Percentiles rank a stretch among this genome's conserved stretches.
phyloP scores from a whole-genome alignment of 2,797 vertebrate genomes.

The Discoglossus pictus region DNA sequence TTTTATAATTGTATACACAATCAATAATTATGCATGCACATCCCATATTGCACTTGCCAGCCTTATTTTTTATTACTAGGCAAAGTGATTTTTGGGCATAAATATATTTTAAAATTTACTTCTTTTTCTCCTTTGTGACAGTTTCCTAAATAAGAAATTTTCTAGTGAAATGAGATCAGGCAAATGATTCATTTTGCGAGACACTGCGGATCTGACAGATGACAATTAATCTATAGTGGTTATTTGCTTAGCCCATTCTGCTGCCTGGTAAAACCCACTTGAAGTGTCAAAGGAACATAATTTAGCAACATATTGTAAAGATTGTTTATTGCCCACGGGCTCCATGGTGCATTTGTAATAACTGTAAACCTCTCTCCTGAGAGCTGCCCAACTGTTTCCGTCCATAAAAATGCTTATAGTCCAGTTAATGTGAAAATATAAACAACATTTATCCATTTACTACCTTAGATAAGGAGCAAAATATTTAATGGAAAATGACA shows the following conservation, averaged over 20 bases:
- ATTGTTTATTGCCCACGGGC: conserved; percentile 23
- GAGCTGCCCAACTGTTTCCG: conserved; percentile 42
- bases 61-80: conserved; percentile 18
- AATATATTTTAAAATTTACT: conserved; percentile 38
- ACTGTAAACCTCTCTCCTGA: conserved; percentile 41
- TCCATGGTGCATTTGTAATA: conserved; percentile 44
- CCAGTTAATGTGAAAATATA: conserved; percentile 55
- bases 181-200: conserved; percentile 37
- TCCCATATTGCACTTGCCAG: not conserved
- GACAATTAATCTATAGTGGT: conserved; percentile 40
- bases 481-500: conserved; percentile 13
- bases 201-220: conserved; percentile 30
- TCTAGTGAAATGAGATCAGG: conserved; percentile 30
- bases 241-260: conserved; percentile 44
- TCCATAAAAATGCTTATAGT: conserved; percentile 49
- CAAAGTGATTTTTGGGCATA: conserved; percentile 25
- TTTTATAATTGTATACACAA: conserved; percentile 11
- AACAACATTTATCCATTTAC: conserved; percentile 54
- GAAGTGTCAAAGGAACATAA: conserved; percentile 42
- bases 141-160: conserved; percentile 47
- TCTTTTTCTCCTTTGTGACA: conserved; percentile 42
- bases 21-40: conserved; percentile 32
- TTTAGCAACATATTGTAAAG: conserved; percentile 34
- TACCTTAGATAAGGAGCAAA: conserved; percentile 43
- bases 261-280: conserved; percentile 30